Evolutionary conservation across 2,113 vertebrate genomes (phyloP).

Genomic region (Petrocephalus microphthalmus): DNA sequence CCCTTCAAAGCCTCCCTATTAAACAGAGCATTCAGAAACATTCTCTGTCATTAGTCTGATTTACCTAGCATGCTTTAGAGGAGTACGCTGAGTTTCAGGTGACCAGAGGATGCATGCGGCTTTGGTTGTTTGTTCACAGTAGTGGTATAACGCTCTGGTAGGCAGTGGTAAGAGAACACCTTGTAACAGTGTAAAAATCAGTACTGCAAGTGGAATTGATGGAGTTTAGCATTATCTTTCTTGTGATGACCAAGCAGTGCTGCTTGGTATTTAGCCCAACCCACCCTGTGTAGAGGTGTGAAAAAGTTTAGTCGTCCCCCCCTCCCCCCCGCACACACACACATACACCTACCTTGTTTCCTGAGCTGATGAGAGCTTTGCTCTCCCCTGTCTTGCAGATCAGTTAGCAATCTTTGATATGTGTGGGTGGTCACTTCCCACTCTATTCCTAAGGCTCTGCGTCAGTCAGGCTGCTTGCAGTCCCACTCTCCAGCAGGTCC

Average conservation of each 20-base stretch:
- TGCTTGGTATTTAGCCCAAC: neutral
- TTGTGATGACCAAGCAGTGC: neutral
- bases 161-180: neutral
- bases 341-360: neutral
- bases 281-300: neutral
- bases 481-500: slow-evolving; percentile 8
- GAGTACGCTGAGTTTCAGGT: neutral
- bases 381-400: neutral
- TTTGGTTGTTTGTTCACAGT: neutral
- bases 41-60: neutral
- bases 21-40: neutral
- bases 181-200: slow-evolving; percentile 8
- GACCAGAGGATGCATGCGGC: neutral
- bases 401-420: neutral
- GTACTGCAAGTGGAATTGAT: slow-evolving; percentile 22
- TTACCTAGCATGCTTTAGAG: neutral
- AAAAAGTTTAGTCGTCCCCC: neutral
- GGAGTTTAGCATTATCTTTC: slow-evolving; percentile 11
- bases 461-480: slow-evolving; percentile 2
- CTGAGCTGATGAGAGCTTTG: neutral
- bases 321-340: neutral
- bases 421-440: slow-evolving; percentile 6
- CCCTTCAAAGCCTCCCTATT: neutral
- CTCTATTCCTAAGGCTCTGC: slow-evolving; percentile 3
- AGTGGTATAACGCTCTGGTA: neutral